Evolutionary conservation across 2,888 invertebrate species (phyloP).

Genomic region (Colletes collaris): DNA sequence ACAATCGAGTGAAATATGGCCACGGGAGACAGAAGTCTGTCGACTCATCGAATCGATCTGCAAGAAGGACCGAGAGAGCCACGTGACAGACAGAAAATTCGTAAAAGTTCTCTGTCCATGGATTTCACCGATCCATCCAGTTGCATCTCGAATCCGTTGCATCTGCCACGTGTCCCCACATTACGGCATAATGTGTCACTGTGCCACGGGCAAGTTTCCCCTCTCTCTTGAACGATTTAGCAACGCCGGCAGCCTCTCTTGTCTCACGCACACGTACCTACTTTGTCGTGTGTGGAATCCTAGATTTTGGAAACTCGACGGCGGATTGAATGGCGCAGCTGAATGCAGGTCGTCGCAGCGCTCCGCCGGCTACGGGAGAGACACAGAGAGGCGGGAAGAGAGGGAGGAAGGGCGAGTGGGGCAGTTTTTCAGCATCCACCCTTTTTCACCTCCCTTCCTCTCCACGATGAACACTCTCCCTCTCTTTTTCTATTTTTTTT

Average conservation of each 20-base stretch:
- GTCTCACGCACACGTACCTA: constrained; percentile 25
- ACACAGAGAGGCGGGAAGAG: constrained; percentile 15
- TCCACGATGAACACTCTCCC: constrained; percentile 33
- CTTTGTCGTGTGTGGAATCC: constrained; percentile 73
- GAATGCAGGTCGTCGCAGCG: constrained; percentile 75
- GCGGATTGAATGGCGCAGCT: constrained; percentile 78
- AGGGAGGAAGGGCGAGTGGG: constrained; percentile 44
- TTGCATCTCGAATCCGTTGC: constrained; percentile 73
- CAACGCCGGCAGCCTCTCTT: constrained; percentile 61
- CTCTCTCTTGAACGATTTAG: constrained; percentile 53
- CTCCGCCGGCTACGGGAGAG: constrained; percentile 37
- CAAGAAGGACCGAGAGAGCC: not conserved
- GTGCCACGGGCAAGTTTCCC: constrained; percentile 73
- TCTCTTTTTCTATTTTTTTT: constrained; percentile 20
- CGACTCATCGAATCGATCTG: constrained; percentile 30
- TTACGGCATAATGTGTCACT: constrained; percentile 82
- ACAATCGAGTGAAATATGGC: not conserved
- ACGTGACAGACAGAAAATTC: constrained; percentile 25
- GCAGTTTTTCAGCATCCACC: constrained; percentile 66
- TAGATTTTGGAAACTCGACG: constrained; percentile 79
- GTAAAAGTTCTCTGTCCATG: constrained; percentile 42
- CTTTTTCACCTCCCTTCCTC: constrained; percentile 39
- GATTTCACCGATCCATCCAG: constrained; percentile 58
- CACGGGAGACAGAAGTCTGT: constrained; percentile 5
- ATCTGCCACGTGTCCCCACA: constrained; percentile 82